Evolutionary conservation across 2,888 invertebrate species (phyloP), one percentile per base, ranked within the genome.

Genomic region (Chrysolina americana): DNA sequence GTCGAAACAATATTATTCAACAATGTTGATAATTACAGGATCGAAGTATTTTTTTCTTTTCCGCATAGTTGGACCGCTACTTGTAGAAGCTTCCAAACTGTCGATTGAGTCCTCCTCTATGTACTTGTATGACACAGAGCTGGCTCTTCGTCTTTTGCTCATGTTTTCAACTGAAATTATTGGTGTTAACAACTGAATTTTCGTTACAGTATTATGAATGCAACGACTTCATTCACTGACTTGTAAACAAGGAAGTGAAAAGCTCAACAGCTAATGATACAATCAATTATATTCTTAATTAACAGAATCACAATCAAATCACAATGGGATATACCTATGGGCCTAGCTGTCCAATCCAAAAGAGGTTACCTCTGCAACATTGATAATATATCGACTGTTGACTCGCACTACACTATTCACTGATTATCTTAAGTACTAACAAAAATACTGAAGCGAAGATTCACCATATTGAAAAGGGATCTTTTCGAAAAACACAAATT

Each of bases 141-240:
- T 95, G 63, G 95, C 94, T 81, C 96, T 92, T 81, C 95, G 91
- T 84, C 95, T 90, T 87, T 95, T 95, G 88, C 93, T 95, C 93
- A 95, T 93, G 56, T 71, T 83, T 73, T 53, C 56, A 64, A 44
- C 71, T 75, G 68, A 71, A 72, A 72, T 19, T 8, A 53, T 17
- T 17, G 41, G 15, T 68, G n/a, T 53, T 53, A 41, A 21, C 3
- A 28, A 56, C 41, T 41, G 36, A 28, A 28, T 19, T 50, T 17
- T 53, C 21, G 19, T 19, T 41, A 17, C 4, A 36, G 4, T 53
- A 19, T 21, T 10, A 19, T 13, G 50, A 66, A 53, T 68, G 15
- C 3, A 21, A 17, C 13, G 41, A 28, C 53, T 41, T 41, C 36
- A 53, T 41, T 13, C 11, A 41, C 36, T 41, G 53, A 28, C 28